phyloP scores from a whole-genome alignment of 2,888 invertebrate species.

The Nasonia oneida region DNA sequence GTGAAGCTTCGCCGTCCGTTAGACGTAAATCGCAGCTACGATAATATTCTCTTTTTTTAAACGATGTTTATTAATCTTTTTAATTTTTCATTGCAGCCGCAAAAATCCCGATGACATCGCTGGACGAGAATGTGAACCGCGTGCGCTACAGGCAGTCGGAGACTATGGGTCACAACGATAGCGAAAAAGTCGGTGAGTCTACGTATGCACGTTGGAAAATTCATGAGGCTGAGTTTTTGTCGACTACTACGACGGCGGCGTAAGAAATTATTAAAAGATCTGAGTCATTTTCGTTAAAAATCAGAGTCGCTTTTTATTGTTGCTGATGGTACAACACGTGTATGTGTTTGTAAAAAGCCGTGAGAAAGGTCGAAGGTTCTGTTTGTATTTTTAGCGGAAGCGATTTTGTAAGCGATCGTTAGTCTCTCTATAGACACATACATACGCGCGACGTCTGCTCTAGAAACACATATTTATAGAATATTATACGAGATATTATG shows the following conservation, averaged over 20 bases:
- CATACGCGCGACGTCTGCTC: background rate
- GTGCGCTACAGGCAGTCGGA: constrained; percentile 67
- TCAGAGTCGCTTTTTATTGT: background rate
- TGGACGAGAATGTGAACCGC: constrained; percentile 77
- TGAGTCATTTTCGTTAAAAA: constrained; percentile 14
- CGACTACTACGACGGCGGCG: too few species aligned
- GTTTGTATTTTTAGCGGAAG: background rate
- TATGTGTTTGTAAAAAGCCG: background rate
- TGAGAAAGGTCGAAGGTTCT: background rate
- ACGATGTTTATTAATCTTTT: too few species aligned
- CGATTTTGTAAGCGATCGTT: background rate
- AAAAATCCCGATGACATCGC: constrained; percentile 74
- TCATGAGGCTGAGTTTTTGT: background rate
- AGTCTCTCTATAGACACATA: background rate
- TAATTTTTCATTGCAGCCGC: constrained; percentile 49
- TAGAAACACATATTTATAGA: too few species aligned
- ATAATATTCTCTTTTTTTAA: background rate
- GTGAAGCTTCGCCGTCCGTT: background rate
- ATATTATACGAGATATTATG: too few species aligned
- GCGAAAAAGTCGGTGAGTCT: constrained; percentile 52
- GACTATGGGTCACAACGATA: constrained; percentile 5
- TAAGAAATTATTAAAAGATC: constrained; percentile 29
- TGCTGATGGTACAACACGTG: background rate
- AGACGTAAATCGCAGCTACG: constrained; percentile 31
- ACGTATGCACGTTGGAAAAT: background rate